phyloP scores from a whole-genome alignment of 2,888 invertebrate species.

The Platycnemis pennipes region DNA sequence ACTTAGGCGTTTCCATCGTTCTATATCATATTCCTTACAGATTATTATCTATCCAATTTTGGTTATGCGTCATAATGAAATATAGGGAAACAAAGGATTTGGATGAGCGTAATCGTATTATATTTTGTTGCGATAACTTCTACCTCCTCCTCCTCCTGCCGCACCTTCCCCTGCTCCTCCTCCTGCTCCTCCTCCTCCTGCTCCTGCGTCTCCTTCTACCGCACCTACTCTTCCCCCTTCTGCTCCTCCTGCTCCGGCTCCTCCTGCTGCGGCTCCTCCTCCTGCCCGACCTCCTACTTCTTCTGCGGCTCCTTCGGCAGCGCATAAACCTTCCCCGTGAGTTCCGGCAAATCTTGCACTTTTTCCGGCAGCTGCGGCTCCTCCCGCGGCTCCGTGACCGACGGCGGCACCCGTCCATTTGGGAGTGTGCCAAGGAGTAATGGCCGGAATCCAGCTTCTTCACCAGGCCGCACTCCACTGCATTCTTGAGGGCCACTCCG shows the following conservation, averaged over 20 bases:
- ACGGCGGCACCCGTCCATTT: not conserved
- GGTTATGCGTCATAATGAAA: too few species aligned
- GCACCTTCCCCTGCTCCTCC: not conserved
- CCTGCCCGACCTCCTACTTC: not conserved
- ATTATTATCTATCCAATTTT: too few species aligned
- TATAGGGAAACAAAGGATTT: too few species aligned
- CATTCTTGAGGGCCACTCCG: not conserved
- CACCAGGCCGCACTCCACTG: not conserved
- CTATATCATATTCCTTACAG: too few species aligned
- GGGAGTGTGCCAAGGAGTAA: not conserved
- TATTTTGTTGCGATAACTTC: too few species aligned
- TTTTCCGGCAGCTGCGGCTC: not conserved
- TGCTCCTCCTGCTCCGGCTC: not conserved
- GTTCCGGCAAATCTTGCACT: conserved; percentile 7
- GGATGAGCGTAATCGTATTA: too few species aligned
- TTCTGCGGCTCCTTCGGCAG: not conserved
- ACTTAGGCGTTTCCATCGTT: too few species aligned
- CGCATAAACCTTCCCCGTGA: not conserved
- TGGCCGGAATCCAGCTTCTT: not conserved
- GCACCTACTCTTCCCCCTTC: not conserved
- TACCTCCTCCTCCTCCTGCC: not conserved
- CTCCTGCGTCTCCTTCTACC: not conserved
- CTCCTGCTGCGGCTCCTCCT: not conserved
- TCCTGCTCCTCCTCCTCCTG: not conserved
- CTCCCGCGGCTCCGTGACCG: not conserved